phyloP scores from a whole-genome alignment of 2,797 vertebrate genomes.

The Gymnocypris eckloni region DNA sequence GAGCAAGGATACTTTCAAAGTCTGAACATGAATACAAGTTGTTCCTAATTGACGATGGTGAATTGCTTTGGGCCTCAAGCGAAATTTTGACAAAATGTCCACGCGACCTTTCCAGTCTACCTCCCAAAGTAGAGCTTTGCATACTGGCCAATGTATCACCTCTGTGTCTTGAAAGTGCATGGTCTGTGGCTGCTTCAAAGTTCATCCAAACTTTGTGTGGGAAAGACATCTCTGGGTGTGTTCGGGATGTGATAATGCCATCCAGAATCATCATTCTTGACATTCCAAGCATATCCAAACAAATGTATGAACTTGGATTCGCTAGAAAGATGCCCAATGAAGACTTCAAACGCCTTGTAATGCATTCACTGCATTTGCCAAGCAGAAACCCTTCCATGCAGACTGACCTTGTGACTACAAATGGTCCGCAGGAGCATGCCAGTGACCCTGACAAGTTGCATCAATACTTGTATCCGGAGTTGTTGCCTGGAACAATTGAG shows the following conservation, averaged over 20 bases:
- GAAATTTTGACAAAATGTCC: constrained; percentile 78
- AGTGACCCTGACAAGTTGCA: constrained; percentile 58
- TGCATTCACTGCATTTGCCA: constrained; percentile 62
- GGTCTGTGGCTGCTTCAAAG: constrained; percentile 80
- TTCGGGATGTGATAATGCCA: constrained; percentile 80
- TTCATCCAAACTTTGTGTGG: constrained; percentile 82
- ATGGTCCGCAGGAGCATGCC: constrained; percentile 36
- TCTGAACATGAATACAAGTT: constrained; percentile 74
- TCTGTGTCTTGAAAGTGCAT: constrained; percentile 71
- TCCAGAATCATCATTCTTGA: constrained; percentile 82
- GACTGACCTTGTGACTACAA: neutral
- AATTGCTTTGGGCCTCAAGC: constrained; percentile 59
- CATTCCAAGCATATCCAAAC: constrained; percentile 77
- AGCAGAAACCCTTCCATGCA: constrained; percentile 14
- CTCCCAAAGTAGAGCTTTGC: constrained; percentile 85
- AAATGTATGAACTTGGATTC: constrained; percentile 86
- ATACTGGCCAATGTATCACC: constrained; percentile 83
- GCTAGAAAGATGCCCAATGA: constrained; percentile 73
- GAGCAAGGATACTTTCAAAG: constrained; percentile 83
- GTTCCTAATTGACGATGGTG: constrained; percentile 88
- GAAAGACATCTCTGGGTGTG: constrained; percentile 76
- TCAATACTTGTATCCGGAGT: constrained; percentile 84
- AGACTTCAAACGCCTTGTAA: constrained; percentile 71
- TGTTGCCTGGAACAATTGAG: constrained; percentile 82
- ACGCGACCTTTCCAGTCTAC: constrained; percentile 79